A percentile compares a stretch with the other conserved stretches of the same genome.
Evolutionary conservation across 2,797 vertebrate species (phyloP).

Genomic region (Gephyroberyx darwinii): DNA sequence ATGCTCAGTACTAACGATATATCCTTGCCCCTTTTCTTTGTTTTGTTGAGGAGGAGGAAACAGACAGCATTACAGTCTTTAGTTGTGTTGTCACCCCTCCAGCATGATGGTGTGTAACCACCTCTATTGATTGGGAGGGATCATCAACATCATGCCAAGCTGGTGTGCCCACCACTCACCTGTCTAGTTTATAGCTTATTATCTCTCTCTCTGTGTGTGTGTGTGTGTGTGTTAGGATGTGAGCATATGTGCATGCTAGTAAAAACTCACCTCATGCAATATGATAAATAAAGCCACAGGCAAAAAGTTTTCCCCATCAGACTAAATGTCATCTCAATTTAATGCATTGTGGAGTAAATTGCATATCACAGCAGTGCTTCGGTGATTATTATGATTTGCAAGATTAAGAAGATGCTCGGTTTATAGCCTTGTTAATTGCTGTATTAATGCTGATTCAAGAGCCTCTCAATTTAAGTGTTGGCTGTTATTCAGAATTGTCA

Average conservation of each 20-base stretch:
- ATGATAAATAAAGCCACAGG: constrained; percentile 5
- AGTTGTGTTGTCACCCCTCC: constrained; percentile 28
- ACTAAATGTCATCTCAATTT: constrained; percentile 11
- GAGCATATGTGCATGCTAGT: constrained; percentile 13
- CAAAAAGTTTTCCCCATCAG: constrained; percentile 20
- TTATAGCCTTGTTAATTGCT: constrained; percentile 49
- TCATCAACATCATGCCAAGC: constrained; percentile 11
- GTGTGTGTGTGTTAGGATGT: no score
- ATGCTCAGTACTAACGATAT: no score
- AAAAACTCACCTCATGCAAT: constrained; percentile 10
- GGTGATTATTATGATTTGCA: constrained; percentile 49
- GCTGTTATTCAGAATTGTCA: constrained; percentile 38
- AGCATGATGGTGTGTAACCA: constrained; percentile 5
- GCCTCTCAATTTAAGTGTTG: constrained; percentile 49
- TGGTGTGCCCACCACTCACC: neutral
- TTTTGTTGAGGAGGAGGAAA: neutral
- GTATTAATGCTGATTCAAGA: constrained; percentile 56
- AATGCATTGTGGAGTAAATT: constrained; percentile 44
- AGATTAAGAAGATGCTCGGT: constrained; percentile 47
- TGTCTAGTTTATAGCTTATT: constrained; percentile 8
- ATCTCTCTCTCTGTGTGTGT: neutral
- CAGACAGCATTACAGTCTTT: neutral
- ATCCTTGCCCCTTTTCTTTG: neutral
- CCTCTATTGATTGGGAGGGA: neutral
- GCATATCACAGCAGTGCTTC: constrained; percentile 36